Conservation (phyloP, 2,797 vertebrate genomes). For the Melopsittacus undulatus region DNA sequence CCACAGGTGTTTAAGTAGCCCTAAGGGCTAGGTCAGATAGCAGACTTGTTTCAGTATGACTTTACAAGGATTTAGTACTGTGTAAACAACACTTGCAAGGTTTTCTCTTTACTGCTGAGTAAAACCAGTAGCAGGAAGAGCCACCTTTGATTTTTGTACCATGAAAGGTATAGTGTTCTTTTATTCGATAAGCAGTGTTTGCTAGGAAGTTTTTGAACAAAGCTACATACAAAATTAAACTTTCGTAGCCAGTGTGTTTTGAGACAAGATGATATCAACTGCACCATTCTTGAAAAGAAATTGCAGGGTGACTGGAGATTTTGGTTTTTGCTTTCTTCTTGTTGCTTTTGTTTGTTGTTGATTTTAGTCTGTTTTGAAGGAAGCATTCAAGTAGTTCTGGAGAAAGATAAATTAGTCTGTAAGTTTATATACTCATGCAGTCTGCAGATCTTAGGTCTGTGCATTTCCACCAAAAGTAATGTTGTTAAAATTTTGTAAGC, state of each 20-base stretch:
- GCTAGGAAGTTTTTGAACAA: neutral
- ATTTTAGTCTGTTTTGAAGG: neutral
- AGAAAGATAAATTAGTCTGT: neutral
- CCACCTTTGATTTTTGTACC: conserved; percentile 66
- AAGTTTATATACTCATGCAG: neutral
- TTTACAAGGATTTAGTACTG: conserved; percentile 81
- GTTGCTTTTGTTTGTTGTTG: neutral
- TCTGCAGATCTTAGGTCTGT: neutral
- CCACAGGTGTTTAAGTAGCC: conserved; percentile 82
- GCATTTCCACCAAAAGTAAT: conserved; percentile 14
- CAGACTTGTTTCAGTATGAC: conserved; percentile 74
- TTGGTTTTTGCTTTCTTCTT: neutral
- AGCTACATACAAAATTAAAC: neutral
- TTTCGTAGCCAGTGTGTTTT: neutral
- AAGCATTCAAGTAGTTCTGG: neutral
- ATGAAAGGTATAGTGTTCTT: conserved; percentile 1
- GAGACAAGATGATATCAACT: neutral
- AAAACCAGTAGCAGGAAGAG: conserved; percentile 76
- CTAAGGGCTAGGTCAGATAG: conserved; percentile 77
- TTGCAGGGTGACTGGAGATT: neutral
- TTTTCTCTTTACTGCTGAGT: conserved; percentile 75
- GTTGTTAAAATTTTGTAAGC: conserved; percentile 27
- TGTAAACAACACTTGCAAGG: conserved; percentile 75
- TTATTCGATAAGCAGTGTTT: neutral
- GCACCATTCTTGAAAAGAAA: neutral